Evolutionary conservation across 2,888 invertebrate species (phyloP).

Genomic region (Hirtodrosophila histrioides): DNA sequence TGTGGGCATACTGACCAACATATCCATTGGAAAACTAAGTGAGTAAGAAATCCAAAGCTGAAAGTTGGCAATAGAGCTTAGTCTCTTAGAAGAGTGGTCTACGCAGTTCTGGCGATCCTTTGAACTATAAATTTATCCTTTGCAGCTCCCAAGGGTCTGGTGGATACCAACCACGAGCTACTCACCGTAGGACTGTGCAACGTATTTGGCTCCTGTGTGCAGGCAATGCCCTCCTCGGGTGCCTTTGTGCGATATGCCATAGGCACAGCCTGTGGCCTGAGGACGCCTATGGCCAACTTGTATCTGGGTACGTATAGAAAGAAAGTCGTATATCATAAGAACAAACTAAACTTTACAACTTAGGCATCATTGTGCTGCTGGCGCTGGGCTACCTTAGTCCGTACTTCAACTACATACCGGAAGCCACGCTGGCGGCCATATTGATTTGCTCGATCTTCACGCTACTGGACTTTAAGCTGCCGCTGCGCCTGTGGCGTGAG

Average conservation of each 20-base stretch:
- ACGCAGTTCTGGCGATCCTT: too few species aligned
- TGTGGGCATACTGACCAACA: conserved; percentile 94
- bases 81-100: too few species aligned
- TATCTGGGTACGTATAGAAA: conserved; percentile 75
- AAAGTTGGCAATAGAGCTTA: too few species aligned
- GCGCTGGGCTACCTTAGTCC: conserved; percentile 94
- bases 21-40: conserved; percentile 98
- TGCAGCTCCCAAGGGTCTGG: conserved; percentile 88
- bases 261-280: conserved; percentile 93
- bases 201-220: conserved; percentile 91
- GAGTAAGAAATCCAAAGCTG: conserved; percentile 82
- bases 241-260: conserved; percentile 95
- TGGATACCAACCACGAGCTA: conserved; percentile 96
- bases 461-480: conserved; percentile 86
- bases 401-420: conserved; percentile 94
- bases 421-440: conserved; percentile 93
- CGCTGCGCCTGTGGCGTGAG: conserved; percentile 86
- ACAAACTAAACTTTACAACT: conserved; percentile 32
- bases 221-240: conserved; percentile 94
- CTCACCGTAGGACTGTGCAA: conserved; percentile 93
- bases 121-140: too few species aligned
- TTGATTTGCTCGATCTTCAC: conserved; percentile 92
- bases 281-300: conserved; percentile 88
- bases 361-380: conserved; percentile 91
- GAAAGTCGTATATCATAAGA: too few species aligned